Evolutionary conservation across 2,797 vertebrate genomes (phyloP), one percentile per base, ranked within the genome.

Genomic region (Rhabdomys pumilio): DNA sequence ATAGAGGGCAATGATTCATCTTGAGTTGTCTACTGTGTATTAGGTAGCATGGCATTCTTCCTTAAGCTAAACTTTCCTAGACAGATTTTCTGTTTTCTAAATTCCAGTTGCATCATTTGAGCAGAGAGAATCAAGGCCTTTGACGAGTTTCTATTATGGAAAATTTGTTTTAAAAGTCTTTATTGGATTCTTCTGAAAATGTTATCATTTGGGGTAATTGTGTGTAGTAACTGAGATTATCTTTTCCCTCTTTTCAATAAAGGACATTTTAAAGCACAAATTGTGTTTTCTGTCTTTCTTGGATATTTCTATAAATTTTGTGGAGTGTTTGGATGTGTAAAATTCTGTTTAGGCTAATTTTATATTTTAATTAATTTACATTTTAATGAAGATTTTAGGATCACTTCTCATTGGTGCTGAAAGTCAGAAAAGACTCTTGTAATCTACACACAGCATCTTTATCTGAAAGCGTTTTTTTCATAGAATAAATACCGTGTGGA

Each of bases 231-330:
- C 79, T 93, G 82, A 96, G 75, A 90, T 63, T 73, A 84, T 79
- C 81, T 83, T 57, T 59, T 65, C 73, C 55, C 79, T 81, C 67
- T 82, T 85, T 96, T 47, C 90, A 98, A 97, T 98, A 98, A 97
- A 98, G 73, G 84, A 90, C 8, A 93, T 89, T 92, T 92, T 96
- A 96, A 97, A 5, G 96, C 97, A 95, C 47, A 80, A 61, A 80
- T 15, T 2, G 14, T 84, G 7, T 53, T 72, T 95, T 69, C 44
- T 93, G 47, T 94, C 53, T 34, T 97, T 94, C 89, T 93, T 97
- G 15, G 2, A 57, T 65, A 13, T 83, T 88, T 73, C n/a, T 17
- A 75, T 50, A 93, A 94, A 84, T 38, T 41, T 26, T 95, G 12
- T 84, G 59, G 17, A 50, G 12, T 79, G 6, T 38, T 57, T 92